Evolutionary conservation across 2,888 invertebrate species (phyloP).

Genomic region (Agrotis puta): DNA sequence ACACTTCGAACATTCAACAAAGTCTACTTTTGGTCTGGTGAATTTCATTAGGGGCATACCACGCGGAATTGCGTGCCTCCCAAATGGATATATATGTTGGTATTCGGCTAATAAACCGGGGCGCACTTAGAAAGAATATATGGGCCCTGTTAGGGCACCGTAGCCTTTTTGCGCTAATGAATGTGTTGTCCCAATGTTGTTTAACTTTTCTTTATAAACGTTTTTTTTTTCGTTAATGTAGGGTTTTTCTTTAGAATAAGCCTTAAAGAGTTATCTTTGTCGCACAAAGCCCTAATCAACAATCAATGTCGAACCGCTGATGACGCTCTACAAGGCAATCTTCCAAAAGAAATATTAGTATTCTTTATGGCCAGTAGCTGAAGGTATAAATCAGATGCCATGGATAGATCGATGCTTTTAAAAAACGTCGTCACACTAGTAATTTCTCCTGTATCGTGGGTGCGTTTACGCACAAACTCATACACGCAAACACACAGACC

Average conservation of each 20-base stretch:
- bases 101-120: slow-evolving; percentile 62
- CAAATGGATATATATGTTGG: slow-evolving; percentile 59
- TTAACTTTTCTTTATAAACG: neutral
- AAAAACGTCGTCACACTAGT: no score
- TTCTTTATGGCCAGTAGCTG: no score
- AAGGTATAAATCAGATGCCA: no score
- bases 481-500: no score
- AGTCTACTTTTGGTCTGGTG: slow-evolving; percentile 13
- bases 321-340: no score
- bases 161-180: slow-evolving; percentile 11
- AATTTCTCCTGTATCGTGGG: no score
- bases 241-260: neutral
- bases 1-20: slow-evolving; percentile 14
- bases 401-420: no score
- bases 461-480: no score
- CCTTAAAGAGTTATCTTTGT: no score
- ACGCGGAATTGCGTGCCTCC: slow-evolving; percentile 41
- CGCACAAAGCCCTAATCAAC: no score
- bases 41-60: slow-evolving; percentile 68
- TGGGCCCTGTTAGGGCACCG: slow-evolving; percentile 29
- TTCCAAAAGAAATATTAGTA: no score
- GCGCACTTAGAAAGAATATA: slow-evolving; percentile 43
- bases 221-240: neutral
- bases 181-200: slow-evolving; percentile 10
- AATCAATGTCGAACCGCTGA: no score